Conservation (phyloP, 1,140 invertebrate genomes). For the Vanessa tameamea region DNA sequence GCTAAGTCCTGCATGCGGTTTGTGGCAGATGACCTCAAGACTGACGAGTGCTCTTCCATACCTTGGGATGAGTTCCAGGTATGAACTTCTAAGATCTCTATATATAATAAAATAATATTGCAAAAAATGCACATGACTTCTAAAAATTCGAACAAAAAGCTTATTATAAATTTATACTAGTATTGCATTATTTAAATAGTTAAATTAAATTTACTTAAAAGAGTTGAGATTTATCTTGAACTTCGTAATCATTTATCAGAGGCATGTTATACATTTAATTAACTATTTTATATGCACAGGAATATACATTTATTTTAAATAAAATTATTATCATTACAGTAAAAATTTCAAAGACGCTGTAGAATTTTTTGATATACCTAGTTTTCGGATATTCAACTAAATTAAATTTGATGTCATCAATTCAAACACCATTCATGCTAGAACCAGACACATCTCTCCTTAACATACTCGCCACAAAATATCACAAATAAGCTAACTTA, state of each 20-base stretch:
- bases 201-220: too few species aligned
- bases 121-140: not conserved
- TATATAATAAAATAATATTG: not conserved
- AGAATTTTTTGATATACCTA: not conserved
- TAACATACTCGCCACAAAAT: constrained; percentile 22
- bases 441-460: constrained; percentile 14
- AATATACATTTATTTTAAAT: too few species aligned
- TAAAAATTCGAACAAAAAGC: not conserved
- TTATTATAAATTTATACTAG: too few species aligned
- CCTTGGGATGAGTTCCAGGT: constrained; percentile 97
- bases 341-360: not conserved
- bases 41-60: constrained; percentile 92
- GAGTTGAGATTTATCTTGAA: too few species aligned
- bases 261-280: too few species aligned
- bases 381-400: not conserved
- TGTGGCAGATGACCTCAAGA: constrained; percentile 88
- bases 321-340: too few species aligned
- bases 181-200: too few species aligned
- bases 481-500: constrained; percentile 4
- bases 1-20: constrained; percentile 87
- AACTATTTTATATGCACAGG: too few species aligned
- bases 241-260: too few species aligned
- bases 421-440: constrained; percentile 10
- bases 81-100: not conserved
- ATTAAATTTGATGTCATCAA: constrained; percentile 1